Evolutionary conservation across 2,113 vertebrate genomes (phyloP).

Genomic region (Puma concolor): DNA sequence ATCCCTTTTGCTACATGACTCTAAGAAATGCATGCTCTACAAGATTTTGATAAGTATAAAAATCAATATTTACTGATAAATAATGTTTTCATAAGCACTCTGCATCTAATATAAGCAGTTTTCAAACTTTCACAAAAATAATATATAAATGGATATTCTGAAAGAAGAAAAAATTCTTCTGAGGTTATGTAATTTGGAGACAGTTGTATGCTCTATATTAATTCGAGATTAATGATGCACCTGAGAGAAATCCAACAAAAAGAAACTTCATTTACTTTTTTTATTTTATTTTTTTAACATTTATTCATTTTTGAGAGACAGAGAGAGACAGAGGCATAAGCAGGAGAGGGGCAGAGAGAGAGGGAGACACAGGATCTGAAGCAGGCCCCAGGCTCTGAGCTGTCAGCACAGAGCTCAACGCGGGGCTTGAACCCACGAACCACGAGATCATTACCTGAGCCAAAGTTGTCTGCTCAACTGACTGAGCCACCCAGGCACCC

Average conservation of each 20-base stretch:
- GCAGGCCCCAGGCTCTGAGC: too few relatives aligned
- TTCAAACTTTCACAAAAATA: not conserved
- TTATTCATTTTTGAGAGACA: too few relatives aligned
- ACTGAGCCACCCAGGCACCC: too few relatives aligned
- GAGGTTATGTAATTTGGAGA: not conserved
- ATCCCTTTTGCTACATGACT: not conserved
- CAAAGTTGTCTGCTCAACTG: too few relatives aligned
- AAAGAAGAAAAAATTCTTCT: not conserved
- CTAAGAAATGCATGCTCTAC: conserved; percentile 3
- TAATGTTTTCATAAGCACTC: not conserved
- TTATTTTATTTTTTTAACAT: not conserved
- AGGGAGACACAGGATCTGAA: too few relatives aligned
- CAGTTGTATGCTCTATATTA: not conserved
- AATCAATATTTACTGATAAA: not conserved
- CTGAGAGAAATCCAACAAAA: not conserved
- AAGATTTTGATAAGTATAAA: not conserved
- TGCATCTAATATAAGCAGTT: not conserved
- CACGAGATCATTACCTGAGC: too few relatives aligned
- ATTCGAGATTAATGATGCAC: not conserved
- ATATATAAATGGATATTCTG: not conserved
- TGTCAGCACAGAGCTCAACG: too few relatives aligned
- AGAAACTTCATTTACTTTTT: not conserved
- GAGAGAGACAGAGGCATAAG: too few relatives aligned
- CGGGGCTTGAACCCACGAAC: too few relatives aligned
- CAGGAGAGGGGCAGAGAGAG: too few relatives aligned